Conservation (phyloP, 2,797 vertebrate genomes). For the Microctenopoma stevenorrisi region DNA sequence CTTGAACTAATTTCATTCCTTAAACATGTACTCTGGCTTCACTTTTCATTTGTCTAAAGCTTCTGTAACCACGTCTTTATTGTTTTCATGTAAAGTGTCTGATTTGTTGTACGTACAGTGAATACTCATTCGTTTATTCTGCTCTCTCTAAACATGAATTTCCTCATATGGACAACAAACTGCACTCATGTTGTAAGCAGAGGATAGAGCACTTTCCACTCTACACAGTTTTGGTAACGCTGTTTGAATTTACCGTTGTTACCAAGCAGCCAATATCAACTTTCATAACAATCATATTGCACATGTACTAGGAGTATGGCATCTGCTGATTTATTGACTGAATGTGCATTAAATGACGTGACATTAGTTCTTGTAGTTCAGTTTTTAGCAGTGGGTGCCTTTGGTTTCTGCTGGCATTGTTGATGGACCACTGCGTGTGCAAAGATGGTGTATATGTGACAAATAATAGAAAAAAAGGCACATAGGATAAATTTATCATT, state of each 20-base stretch:
- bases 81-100: slow-evolving; percentile 34
- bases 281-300: slow-evolving; percentile 35
- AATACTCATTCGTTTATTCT: slow-evolving; percentile 27
- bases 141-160: slow-evolving; percentile 37
- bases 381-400: neutral
- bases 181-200: slow-evolving; percentile 36
- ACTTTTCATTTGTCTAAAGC: slow-evolving; percentile 18
- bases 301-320: neutral
- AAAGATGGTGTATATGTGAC: slow-evolving; percentile 12
- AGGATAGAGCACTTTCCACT: slow-evolving; percentile 38
- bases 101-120: slow-evolving; percentile 26
- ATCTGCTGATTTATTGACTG: slow-evolving; percentile 1
- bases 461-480: slow-evolving; percentile 6
- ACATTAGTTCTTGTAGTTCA: neutral
- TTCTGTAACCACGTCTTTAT: neutral
- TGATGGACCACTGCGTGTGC: slow-evolving; percentile 13
- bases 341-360: neutral
- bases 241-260: slow-evolving; percentile 55
- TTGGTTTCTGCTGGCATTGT: slow-evolving; percentile 13
- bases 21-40: neutral
- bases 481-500: slow-evolving; percentile 26
- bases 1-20: neutral
- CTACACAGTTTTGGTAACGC: slow-evolving; percentile 30
- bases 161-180: slow-evolving; percentile 59
- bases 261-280: slow-evolving; percentile 55